Evolutionary conservation across 2,888 invertebrate species (phyloP), one percentile per base, ranked within the genome.

Genomic region (Callosobruchus maculatus): DNA sequence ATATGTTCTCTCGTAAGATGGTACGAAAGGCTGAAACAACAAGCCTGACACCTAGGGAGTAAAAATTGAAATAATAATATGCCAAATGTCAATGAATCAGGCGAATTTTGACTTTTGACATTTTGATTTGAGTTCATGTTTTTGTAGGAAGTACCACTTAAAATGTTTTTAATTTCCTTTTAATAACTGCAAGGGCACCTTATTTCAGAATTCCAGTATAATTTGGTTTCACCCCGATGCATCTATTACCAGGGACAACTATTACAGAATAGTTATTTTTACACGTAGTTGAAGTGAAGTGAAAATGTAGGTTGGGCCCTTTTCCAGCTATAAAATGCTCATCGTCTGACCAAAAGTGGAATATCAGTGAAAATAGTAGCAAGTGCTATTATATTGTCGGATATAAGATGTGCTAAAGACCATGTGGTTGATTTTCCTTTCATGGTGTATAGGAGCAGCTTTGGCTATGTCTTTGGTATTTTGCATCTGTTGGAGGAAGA

Each of bases 401-500:
- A 49, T 49, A 18, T 49, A 49, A 49, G 49, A 49, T 49, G 49
- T 49, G 49, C 49, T 49, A 49, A 18, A 18, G 13, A 49, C 49
- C 73, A 81, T 81, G 81, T 81, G 78, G 80, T 79, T 78, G 68
- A 72, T 80, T 30, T 70, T 80, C 70, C 70, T 80, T 67, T 79
- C 82, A 71, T 78, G 82, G 76, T 85, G 85, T 81, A 81, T 83
- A 77, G 77, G 80, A 73, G 76, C 84, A 75, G 80, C 82, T 73
- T 81, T 86, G 77, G 82, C 85, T 68, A 83, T 85, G 81, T 83
- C 84, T 73, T 77, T 86, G 68, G 82, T 83, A 74, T 81, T 86
- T 74, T 87, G 87, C 76, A 78, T 86, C 22, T 87, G 87, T 73
- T 86, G 86, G 86, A 85, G 83, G 76, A 84, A 85, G 76, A 86